phyloP scores from a whole-genome alignment of 1,140 invertebrate species.

The Riptortus pedestris region DNA sequence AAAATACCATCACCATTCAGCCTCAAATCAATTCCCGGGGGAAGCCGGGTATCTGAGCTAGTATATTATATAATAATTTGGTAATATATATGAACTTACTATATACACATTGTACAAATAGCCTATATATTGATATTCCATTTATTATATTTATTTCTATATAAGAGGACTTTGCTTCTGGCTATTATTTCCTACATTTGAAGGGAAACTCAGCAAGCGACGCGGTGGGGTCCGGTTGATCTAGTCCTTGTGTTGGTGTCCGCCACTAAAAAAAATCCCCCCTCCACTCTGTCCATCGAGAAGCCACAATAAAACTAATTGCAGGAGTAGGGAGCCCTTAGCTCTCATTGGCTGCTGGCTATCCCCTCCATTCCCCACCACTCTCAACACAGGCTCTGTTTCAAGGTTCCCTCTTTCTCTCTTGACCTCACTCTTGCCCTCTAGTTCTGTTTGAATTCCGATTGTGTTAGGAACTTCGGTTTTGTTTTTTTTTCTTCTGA shows the following conservation, averaged over 20 bases:
- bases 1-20: too few relatives aligned
- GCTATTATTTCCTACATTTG: too few relatives aligned
- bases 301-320: background rate
- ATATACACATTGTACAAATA: too few relatives aligned
- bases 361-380: background rate
- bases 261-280: constrained; percentile 5
- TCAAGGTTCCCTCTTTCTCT: constrained; percentile 8
- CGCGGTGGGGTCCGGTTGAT: too few relatives aligned
- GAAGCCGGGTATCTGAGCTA: too few relatives aligned
- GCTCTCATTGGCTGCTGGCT: background rate
- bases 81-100: too few relatives aligned
- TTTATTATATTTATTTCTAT: too few relatives aligned
- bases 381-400: background rate
- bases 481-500: background rate
- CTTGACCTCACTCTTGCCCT: constrained; percentile 9
- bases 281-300: background rate
- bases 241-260: constrained; percentile 1
- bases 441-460: constrained; percentile 9
- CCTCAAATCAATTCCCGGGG: too few relatives aligned
- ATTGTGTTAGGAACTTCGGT: constrained; percentile 6
- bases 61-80: too few relatives aligned
- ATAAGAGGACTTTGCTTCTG: too few relatives aligned
- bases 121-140: too few relatives aligned
- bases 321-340: background rate
- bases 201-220: too few relatives aligned